Percentiles rank a stretch among this genome's conserved stretches.
phyloP scores from a whole-genome alignment of 2,888 invertebrate species.

The Andrena dorsata region DNA sequence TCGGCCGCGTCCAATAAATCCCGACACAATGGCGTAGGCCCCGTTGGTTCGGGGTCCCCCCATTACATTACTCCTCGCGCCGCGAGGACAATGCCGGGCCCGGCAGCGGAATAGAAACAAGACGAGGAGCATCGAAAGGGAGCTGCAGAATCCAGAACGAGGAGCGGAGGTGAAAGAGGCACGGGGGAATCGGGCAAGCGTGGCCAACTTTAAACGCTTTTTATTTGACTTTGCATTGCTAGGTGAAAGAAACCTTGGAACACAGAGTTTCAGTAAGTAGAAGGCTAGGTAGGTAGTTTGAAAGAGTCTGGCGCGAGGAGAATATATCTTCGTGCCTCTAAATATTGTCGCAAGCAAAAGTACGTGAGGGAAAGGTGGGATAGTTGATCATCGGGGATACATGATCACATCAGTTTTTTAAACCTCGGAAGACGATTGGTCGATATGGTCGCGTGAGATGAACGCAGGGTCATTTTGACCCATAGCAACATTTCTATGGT shows the following conservation, averaged over 20 bases:
- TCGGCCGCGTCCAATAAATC: conserved; percentile 66
- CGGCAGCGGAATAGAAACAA: conserved; percentile 55
- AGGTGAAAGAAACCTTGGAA: not conserved
- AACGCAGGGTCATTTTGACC: too few species aligned
- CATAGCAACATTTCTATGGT: too few species aligned
- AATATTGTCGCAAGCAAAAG: too few species aligned
- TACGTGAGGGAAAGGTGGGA: too few species aligned
- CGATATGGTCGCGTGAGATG: too few species aligned
- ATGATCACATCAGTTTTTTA: too few species aligned
- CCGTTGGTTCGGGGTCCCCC: conserved; percentile 44
- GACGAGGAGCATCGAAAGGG: conserved; percentile 34
- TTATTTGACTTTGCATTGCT: not conserved
- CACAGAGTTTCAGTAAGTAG: too few species aligned
- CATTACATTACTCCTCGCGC: conserved; percentile 65
- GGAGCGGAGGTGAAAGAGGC: not conserved
- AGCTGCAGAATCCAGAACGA: conserved; percentile 14
- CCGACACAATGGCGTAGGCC: conserved; percentile 65
- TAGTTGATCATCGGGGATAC: too few species aligned
- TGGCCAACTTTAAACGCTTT: not conserved
- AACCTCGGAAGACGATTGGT: too few species aligned
- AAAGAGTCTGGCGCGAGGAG: too few species aligned
- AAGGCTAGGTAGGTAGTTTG: too few species aligned
- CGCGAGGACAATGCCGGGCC: conserved; percentile 63
- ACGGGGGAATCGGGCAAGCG: not conserved
- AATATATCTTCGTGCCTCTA: too few species aligned